Conservation (phyloP, 2,888 invertebrate genomes). For the Cataglyphis altisquamis region DNA sequence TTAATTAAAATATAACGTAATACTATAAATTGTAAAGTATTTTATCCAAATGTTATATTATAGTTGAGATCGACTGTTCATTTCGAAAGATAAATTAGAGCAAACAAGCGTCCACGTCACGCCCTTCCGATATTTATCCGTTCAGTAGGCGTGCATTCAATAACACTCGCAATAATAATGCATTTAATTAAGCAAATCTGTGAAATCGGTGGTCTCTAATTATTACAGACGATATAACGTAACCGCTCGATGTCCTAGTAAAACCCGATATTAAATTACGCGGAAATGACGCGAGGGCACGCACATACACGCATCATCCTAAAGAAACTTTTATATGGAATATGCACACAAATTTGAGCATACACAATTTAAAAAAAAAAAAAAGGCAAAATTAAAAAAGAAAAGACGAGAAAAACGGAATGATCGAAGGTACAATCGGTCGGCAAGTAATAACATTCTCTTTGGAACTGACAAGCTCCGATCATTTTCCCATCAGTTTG, state of each 20-base stretch:
- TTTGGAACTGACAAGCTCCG: background rate
- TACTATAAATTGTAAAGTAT: background rate
- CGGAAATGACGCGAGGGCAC: background rate
- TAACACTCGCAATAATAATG: slow-evolving; percentile 18
- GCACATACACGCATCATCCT: background rate
- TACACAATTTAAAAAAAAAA: background rate
- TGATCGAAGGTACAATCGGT: slow-evolving; percentile 9
- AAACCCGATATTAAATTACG: slow-evolving; percentile 34
- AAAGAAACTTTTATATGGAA: slow-evolving; percentile 18
- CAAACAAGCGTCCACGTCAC: background rate
- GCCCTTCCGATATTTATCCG: background rate
- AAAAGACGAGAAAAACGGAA: background rate
- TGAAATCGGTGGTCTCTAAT: slow-evolving; percentile 36
- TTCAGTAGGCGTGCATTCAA: background rate
- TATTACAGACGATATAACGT: slow-evolving; percentile 41
- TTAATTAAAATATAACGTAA: background rate
- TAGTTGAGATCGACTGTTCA: background rate
- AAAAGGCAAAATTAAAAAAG: background rate
- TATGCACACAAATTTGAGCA: background rate
- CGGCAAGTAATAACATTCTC: slow-evolving; percentile 24
- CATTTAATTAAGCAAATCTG: slow-evolving; percentile 45
- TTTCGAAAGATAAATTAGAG: background rate
- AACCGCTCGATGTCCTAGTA: background rate
- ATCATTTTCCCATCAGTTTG: slow-evolving; percentile 39
- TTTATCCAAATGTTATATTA: background rate